A percentile compares a stretch with the other conserved stretches of the same genome.
Evolutionary conservation across 2,113 vertebrate genomes (phyloP).

Genomic region (Onychostruthus taczanowskii): DNA sequence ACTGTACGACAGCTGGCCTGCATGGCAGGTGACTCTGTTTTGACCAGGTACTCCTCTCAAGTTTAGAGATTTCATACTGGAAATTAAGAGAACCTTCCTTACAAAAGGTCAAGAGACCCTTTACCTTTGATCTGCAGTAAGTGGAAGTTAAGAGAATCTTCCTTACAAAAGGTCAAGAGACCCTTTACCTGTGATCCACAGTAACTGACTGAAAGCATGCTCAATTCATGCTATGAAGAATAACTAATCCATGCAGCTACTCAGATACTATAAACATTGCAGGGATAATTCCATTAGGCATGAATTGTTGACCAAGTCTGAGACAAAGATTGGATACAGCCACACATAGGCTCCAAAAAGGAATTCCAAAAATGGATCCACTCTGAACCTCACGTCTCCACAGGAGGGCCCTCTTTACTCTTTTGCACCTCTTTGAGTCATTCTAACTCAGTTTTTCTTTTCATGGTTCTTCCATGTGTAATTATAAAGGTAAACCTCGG

Average conservation of each 20-base stretch:
- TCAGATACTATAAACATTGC: neutral
- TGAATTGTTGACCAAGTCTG: neutral
- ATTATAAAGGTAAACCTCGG: neutral
- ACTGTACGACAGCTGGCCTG: neutral
- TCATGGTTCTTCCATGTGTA: neutral
- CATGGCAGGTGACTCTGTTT: neutral
- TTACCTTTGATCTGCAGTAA: neutral
- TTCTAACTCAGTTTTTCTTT: neutral
- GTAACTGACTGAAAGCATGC: neutral
- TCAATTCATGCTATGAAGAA: neutral
- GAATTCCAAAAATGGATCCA: neutral
- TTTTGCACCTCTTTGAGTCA: neutral
- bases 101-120: neutral
- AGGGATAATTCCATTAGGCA: neutral
- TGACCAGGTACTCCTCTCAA: neutral
- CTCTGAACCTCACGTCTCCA: neutral
- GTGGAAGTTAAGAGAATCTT: neutral
- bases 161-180: neutral
- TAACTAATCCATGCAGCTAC: neutral
- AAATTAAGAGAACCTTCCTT: neutral
- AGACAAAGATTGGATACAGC: neutral
- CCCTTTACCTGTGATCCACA: accelerated
- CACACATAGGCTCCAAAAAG: neutral
- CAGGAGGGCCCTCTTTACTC: neutral
- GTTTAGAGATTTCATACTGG: neutral